These are phyloP conservation scores for Meandrusa payeni DNA, from an alignment of 2,888 invertebrate species.

Conservation along the genomic window DNA sequence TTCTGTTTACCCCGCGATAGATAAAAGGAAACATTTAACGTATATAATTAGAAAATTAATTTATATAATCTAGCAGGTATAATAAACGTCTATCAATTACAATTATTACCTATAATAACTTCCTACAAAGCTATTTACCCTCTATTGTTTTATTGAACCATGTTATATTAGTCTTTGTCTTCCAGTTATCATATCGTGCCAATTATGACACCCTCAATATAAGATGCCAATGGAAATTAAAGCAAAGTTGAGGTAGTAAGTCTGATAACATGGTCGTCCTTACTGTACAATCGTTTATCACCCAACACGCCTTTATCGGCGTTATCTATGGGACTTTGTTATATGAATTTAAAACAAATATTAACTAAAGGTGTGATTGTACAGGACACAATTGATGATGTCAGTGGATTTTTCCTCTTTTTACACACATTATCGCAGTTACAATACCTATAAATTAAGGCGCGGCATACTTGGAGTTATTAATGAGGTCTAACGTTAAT, in stretches of 20 bases:
- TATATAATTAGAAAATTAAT: too few relatives aligned
- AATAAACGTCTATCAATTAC: too few relatives aligned
- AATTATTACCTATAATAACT: too few relatives aligned
- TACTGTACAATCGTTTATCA: conserved; percentile 9
- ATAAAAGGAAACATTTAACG: too few relatives aligned
- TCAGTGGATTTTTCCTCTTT: conserved; percentile 28
- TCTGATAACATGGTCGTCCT: neutral
- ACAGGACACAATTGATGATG: conserved; percentile 23
- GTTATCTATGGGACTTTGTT: conserved; percentile 10
- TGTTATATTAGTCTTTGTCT: neutral
- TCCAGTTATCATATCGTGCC: neutral
- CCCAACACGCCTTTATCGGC: conserved; percentile 6
- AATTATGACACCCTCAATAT: conserved; percentile 1
- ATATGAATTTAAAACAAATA: conserved; percentile 24
- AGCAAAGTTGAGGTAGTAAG: conserved; percentile 12
- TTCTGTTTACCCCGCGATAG: too few relatives aligned
- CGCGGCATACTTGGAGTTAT: conserved; percentile 20
- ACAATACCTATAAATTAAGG: conserved; percentile 17
- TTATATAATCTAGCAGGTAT: too few relatives aligned
- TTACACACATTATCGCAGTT: conserved; percentile 15
- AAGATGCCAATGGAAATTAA: conserved; percentile 2
- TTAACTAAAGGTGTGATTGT: conserved; percentile 26
- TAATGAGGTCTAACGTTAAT: conserved; percentile 19
- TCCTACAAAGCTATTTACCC: too few relatives aligned
- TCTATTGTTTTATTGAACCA: too few relatives aligned